Conservation (phyloP, 2,888 invertebrate genomes). For the Metallyticus violacea region DNA sequence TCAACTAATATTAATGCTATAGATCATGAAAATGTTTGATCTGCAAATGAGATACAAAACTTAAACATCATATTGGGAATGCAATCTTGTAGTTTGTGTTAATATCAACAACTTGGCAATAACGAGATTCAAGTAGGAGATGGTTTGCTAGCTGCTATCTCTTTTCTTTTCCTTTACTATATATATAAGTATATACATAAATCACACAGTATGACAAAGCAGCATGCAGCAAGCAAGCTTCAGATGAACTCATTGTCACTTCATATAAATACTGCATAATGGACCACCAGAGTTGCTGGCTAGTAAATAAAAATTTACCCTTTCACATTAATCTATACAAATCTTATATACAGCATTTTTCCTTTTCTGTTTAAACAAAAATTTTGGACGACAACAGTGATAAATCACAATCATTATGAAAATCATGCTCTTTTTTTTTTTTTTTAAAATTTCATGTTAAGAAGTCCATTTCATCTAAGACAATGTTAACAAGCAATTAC, state of each 20-base stretch:
- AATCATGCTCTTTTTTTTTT: neutral
- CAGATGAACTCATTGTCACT: neutral
- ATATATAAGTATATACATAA: neutral
- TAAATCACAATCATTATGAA: neutral
- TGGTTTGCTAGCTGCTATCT: conserved; percentile 5
- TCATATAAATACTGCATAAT: neutral
- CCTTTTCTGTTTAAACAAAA: neutral
- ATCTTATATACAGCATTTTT: conserved; percentile 1
- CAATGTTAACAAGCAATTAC: conserved; percentile 12
- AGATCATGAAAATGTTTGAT: conserved; percentile 21
- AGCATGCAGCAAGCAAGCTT: neutral
- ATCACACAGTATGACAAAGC: neutral
- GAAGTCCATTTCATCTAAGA: neutral
- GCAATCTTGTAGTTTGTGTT: neutral
- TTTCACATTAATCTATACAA: conserved; percentile 1
- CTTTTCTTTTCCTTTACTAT: neutral
- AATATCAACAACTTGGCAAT: neutral
- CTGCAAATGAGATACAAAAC: neutral
- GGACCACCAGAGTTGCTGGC: neutral
- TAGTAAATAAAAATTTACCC: neutral
- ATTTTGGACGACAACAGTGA: neutral
- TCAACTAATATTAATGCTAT: conserved; percentile 20
- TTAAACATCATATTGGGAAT: neutral
- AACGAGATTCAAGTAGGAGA: conserved; percentile 16
- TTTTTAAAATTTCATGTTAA: neutral